Evolutionary conservation across 2,113 vertebrate genomes (phyloP), one percentile per base, ranked within the genome.

Genomic region (Gymnogyps californianus): DNA sequence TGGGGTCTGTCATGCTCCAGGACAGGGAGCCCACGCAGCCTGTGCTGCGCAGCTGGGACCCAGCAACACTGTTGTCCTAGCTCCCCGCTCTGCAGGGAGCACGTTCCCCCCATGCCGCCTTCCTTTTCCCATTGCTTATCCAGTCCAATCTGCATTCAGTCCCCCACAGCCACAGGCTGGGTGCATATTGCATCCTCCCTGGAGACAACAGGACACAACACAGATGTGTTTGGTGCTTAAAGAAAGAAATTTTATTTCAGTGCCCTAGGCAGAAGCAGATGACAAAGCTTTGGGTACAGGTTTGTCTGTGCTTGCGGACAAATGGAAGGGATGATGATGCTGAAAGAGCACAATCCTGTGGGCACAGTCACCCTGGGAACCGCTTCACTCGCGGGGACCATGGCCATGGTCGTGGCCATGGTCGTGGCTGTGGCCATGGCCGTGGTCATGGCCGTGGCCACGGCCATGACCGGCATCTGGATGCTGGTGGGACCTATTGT

Each of bases 341-440:
- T 61, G 57, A n/a, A 57, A 29, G 40, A n/a, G 5, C 51, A 6
- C 17, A n/a, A 13, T 5, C 75, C 72, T 1, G 0, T 2, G 44
- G 47, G 32, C 32, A 15, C 10, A 2, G 54, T 31, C 38, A 5
- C 20, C 2, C 5, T 9, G 12, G 57, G 42, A 80, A 21, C 5
- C 0, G 0, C 57, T 18, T 47, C 55, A 19, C 0, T 66, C 22
- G 9, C 25, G 4, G 20, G 1, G 86, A 6, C 21, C 16, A 0
- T 74, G 87, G 16, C 10, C 1, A 0, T 70, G 77, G 17, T 0
- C 38, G 0, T 81, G 78, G 2, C 4, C 47, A 0, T 78, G 59
- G 9, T 1, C 70, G 0, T 75, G 90, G 1, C 0, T 21, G 0
- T 81, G 76, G 5, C 2, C 44, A 0, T 64, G 21, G 1, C 1